Evolutionary conservation across 2,113 vertebrate genomes (phyloP).

Genomic region (Mirza zaza): DNA sequence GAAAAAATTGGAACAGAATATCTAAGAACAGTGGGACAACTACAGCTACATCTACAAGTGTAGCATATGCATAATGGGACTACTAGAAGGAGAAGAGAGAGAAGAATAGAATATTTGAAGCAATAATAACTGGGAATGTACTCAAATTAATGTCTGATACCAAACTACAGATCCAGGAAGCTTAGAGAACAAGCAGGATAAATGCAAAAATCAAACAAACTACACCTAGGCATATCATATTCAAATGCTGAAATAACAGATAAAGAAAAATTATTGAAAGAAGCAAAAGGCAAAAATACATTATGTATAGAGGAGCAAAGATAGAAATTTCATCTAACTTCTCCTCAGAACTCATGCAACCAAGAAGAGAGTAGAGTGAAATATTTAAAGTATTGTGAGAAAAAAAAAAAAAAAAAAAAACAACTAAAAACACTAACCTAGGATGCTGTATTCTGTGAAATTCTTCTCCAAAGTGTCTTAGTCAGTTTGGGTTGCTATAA

Average conservation of each 20-base stretch:
- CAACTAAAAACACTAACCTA: background rate
- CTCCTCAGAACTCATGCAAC: background rate
- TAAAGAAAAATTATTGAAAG: background rate
- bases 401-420: background rate
- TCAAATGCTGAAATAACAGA: background rate
- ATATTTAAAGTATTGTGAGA: background rate
- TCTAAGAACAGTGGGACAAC: background rate
- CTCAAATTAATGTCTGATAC: background rate
- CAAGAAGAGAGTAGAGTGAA: constrained; percentile 17
- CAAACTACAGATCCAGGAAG: background rate
- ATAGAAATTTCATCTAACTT: background rate
- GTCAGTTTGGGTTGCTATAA: background rate
- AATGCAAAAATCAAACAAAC: background rate
- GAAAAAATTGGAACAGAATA: background rate
- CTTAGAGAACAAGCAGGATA: background rate
- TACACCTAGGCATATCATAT: background rate
- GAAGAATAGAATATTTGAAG: background rate
- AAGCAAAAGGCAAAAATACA: background rate
- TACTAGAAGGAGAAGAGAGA: background rate
- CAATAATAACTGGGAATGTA: background rate
- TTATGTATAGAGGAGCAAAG: background rate
- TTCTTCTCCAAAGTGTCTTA: background rate
- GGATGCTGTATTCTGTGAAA: background rate
- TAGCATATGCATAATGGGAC: background rate
- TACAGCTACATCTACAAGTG: background rate